Evolutionary conservation across 2,797 vertebrate species (phyloP).

Genomic region (Borostomias antarcticus): DNA sequence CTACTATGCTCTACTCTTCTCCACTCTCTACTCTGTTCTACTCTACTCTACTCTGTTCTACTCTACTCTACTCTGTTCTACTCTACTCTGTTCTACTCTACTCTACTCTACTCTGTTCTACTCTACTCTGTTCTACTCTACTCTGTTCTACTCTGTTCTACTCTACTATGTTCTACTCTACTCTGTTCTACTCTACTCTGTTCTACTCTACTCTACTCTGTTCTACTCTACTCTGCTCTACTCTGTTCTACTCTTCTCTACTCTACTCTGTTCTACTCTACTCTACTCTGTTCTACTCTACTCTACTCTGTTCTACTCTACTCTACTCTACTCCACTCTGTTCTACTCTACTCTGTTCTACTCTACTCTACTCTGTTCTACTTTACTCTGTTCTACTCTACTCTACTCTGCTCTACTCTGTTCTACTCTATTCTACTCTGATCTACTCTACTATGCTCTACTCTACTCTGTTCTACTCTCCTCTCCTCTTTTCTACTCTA

Average conservation of each 20-base stretch:
- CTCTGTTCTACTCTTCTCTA: neutral
- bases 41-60: neutral
- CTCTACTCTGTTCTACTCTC: neutral
- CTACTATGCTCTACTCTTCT: neutral
- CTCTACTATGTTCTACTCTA: no score
- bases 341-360: neutral
- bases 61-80: neutral
- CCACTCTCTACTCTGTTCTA: neutral
- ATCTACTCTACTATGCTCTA: neutral
- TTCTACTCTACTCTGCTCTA: neutral
- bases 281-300: slow-evolving; percentile 9
- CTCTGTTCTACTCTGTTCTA: neutral
- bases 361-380: neutral
- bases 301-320: neutral
- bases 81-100: neutral
- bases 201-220: no score
- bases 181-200: no score
- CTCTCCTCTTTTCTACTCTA: neutral
- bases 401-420: neutral
- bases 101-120: neutral
- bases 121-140: neutral
- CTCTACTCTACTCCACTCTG: neutral
- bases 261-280: neutral
- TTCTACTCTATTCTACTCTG: neutral
- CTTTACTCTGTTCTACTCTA: neutral